These are phyloP conservation scores for Salvelinus alpinus DNA, from an alignment of 2,113 vertebrate genomes.

Conservation along the genomic window DNA sequence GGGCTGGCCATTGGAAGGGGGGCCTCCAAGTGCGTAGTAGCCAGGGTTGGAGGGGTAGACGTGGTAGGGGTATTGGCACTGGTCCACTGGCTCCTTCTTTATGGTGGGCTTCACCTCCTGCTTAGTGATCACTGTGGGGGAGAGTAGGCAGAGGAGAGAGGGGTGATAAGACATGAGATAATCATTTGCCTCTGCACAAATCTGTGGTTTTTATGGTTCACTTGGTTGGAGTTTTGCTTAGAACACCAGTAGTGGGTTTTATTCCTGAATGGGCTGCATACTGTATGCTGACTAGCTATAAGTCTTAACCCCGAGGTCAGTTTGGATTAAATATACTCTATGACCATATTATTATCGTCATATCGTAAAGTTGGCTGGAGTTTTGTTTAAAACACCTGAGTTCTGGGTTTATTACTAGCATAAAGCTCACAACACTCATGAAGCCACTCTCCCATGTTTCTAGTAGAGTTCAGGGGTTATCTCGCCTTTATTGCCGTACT, in stretches of 20 bases:
- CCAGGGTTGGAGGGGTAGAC: slow-evolving; percentile 86
- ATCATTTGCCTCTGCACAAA: not conserved
- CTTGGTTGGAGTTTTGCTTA: not conserved
- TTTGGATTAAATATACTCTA: no score
- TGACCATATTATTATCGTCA: no score
- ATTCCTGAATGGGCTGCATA: no score
- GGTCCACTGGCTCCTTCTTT: slow-evolving; percentile 80
- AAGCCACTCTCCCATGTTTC: not conserved
- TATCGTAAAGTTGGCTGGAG: no score
- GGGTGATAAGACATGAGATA: not conserved
- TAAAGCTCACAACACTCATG: no score
- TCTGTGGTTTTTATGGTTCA: not conserved
- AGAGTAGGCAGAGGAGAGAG: slow-evolving; percentile 1
- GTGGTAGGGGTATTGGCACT: slow-evolving; percentile 84
- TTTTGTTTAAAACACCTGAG: no score
- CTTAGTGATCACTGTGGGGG: slow-evolving; percentile 71
- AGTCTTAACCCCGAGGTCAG: no score
- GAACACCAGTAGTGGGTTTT: not conserved
- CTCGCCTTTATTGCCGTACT: slow-evolving; percentile 73
- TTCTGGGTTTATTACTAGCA: no score
- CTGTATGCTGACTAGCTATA: no score
- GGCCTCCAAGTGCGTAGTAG: slow-evolving; percentile 93
- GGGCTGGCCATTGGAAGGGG: slow-evolving; percentile 82
- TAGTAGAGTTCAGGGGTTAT: not conserved
- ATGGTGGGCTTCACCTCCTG: slow-evolving; percentile 87